Evolutionary conservation across 1,140 invertebrate species (phyloP).

Genomic region (Ceratosolen solmsi): DNA sequence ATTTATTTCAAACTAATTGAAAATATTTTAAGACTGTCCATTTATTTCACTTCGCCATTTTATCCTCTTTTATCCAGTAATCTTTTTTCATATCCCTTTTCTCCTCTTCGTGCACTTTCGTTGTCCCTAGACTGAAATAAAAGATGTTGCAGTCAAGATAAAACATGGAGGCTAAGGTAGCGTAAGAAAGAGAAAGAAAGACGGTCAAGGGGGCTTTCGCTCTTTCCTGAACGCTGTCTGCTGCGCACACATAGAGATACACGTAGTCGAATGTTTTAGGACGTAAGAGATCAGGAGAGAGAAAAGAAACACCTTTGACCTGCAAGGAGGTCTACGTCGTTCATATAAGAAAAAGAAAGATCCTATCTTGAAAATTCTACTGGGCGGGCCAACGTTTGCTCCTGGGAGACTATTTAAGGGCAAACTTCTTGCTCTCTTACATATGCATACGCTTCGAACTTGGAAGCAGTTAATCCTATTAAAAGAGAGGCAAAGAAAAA

Average conservation of each 20-base stretch:
- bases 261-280: neutral
- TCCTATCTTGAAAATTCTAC: constrained; percentile 41
- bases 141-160: constrained; percentile 41
- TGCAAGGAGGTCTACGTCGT: neutral
- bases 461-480: neutral
- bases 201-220: neutral
- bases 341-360: constrained; percentile 18
- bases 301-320: constrained; percentile 40
- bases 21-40: no score
- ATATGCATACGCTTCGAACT: constrained; percentile 3
- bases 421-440: neutral
- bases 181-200: constrained; percentile 7
- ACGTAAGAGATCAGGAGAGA: neutral
- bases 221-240: neutral
- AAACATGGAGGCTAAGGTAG: neutral
- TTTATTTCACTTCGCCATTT: constrained; percentile 1
- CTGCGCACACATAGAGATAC: neutral
- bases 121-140: constrained; percentile 9
- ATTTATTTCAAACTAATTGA: no score
- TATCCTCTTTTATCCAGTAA: constrained; percentile 19
- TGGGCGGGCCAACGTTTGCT: constrained; percentile 39
- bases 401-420: neutral
- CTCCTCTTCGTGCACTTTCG: constrained; percentile 11
- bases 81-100: neutral
- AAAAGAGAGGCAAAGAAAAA: neutral